These are phyloP conservation scores for Magallana angulata DNA, from an alignment of 1,140 invertebrate species.

Conservation along the genomic window DNA sequence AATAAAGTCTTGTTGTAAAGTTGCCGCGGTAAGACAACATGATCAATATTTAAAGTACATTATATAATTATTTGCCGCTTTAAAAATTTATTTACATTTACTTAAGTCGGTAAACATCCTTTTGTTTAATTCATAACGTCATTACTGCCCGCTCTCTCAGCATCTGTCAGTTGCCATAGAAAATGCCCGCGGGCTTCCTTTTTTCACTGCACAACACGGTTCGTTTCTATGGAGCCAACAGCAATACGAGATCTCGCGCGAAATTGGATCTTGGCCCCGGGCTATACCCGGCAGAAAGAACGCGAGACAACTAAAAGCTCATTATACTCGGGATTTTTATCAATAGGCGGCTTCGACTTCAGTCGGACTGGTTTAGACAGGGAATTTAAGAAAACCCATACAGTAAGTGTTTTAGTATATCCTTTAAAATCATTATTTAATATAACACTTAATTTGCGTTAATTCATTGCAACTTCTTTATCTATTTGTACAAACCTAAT, in stretches of 20 bases:
- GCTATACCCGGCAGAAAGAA: conserved; percentile 60
- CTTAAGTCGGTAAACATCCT: conserved; percentile 24
- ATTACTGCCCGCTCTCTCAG: conserved; percentile 8
- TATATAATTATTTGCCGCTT: not conserved
- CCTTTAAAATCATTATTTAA: too few species aligned
- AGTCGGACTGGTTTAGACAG: conserved; percentile 1
- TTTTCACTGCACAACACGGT: conserved; percentile 39
- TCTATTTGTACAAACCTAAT: too few species aligned
- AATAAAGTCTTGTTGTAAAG: too few species aligned
- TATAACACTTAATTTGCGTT: too few species aligned
- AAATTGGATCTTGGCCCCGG: conserved; percentile 55
- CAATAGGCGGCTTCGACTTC: conserved; percentile 41
- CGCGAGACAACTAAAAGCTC: conserved; percentile 44
- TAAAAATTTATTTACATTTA: not conserved
- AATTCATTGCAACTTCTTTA: too few species aligned
- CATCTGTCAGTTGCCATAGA: conserved; percentile 35
- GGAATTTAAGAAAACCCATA: conserved; percentile 33
- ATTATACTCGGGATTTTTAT: conserved; percentile 19
- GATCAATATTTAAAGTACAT: too few species aligned
- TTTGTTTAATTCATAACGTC: conserved; percentile 25
- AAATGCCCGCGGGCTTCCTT: conserved; percentile 6
- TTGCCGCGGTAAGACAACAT: too few species aligned
- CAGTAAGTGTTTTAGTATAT: not conserved
- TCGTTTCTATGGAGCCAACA: conserved; percentile 56
- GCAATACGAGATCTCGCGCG: conserved; percentile 55